Conservation (phyloP, 1,140 invertebrate species). For the Lamellibrachia luymesi region DNA sequence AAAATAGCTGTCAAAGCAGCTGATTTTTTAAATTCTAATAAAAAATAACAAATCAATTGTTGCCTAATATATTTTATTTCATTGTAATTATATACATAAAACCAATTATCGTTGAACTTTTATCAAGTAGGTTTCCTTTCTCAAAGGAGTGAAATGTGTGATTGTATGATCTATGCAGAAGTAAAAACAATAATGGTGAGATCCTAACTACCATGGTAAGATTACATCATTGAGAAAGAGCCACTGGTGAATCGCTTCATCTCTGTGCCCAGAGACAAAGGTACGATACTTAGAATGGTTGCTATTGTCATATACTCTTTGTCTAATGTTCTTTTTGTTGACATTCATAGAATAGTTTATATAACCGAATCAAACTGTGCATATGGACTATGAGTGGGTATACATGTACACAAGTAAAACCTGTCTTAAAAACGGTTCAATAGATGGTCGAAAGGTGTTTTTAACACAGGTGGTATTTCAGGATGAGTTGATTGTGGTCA, state of each 20-base stretch:
- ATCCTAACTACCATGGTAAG: constrained; percentile 36
- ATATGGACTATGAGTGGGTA: not conserved
- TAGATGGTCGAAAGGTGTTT: no score
- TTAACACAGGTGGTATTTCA: no score
- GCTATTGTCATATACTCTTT: not conserved
- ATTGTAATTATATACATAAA: no score
- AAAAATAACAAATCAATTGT: no score
- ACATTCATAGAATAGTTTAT: not conserved
- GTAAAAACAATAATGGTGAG: not conserved
- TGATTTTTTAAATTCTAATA: no score
- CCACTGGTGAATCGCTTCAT: constrained; percentile 96
- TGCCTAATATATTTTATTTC: no score
- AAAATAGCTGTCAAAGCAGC: no score
- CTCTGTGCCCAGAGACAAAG: constrained; percentile 96
- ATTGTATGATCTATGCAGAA: not conserved
- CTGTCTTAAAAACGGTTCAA: no score
- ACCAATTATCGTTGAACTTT: no score
- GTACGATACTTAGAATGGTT: constrained; percentile 43
- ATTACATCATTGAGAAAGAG: constrained; percentile 98
- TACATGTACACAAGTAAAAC: not conserved
- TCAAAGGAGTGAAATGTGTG: not conserved
- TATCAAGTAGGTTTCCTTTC: no score
- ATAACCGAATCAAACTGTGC: not conserved
- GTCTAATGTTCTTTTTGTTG: no score
- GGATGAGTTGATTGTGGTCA: no score